phyloP scores from a whole-genome alignment of 2,113 vertebrate species.

The Stegostoma tigrinum region DNA sequence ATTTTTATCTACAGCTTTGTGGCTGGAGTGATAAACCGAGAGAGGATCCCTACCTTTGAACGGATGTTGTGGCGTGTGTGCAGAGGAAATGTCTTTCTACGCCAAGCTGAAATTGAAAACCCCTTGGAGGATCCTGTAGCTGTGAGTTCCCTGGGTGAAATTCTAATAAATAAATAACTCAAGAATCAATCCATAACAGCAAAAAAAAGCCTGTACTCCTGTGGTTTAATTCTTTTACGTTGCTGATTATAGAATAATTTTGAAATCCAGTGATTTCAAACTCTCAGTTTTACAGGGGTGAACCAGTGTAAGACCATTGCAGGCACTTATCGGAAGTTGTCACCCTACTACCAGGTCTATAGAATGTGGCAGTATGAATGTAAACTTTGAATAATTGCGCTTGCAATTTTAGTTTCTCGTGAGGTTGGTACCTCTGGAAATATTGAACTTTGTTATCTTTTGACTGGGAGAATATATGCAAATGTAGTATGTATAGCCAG shows the following conservation, averaged over 20 bases:
- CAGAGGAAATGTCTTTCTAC: conserved; percentile 91
- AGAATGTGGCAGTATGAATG: neutral
- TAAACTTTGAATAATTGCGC: neutral
- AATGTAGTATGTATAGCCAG: neutral
- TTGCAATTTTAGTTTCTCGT: neutral
- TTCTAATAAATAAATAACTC: conserved; percentile 7
- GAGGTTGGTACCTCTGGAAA: neutral
- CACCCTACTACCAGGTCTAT: neutral
- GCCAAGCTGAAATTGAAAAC: conserved; percentile 89
- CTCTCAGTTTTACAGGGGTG: neutral
- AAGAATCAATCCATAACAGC: conserved; percentile 23
- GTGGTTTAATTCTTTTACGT: neutral
- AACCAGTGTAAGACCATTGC: no score
- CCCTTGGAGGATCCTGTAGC: conserved; percentile 85
- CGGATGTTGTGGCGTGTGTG: conserved; percentile 98
- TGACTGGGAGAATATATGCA: neutral
- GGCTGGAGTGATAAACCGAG: conserved; percentile 88
- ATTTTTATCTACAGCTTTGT: conserved; percentile 68
- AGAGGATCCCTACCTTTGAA: conserved; percentile 91
- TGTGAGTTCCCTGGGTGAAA: conserved; percentile 53
- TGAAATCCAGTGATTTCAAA: neutral
- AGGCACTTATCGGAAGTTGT: neutral
- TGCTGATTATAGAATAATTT: neutral
- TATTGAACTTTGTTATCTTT: neutral
- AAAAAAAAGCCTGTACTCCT: neutral